Evolutionary conservation across 2,888 invertebrate species (phyloP).

Genomic region (Eristalinus sepulchralis): DNA sequence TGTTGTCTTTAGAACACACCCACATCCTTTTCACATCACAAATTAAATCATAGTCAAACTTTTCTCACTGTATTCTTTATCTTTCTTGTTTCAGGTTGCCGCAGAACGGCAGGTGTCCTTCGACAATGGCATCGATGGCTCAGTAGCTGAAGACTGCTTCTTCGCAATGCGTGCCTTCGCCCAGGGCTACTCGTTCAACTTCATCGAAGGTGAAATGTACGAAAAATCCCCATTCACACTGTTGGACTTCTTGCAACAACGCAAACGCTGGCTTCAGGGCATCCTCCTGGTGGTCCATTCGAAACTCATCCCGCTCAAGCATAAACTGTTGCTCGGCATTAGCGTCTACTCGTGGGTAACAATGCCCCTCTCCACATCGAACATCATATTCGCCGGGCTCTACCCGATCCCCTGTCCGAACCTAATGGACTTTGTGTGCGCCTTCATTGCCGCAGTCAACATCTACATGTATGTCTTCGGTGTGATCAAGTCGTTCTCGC

Average conservation of each 20-base stretch:
- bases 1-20: no score
- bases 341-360: constrained; percentile 98
- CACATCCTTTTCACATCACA: neutral
- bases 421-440: constrained; percentile 91
- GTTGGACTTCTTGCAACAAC: constrained; percentile 96
- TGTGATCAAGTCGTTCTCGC: constrained; percentile 96
- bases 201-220: constrained; percentile 99
- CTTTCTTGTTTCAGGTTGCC: constrained; percentile 85
- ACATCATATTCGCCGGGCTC: constrained; percentile 90
- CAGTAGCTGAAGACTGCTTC: constrained; percentile 98
- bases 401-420: constrained; percentile 94
- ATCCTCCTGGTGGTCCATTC: constrained; percentile 94
- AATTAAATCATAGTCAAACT: neutral
- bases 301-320: constrained; percentile 88
- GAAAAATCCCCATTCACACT: constrained; percentile 98
- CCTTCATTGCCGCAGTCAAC: constrained; percentile 95
- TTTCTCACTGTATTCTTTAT: neutral
- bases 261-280: constrained; percentile 97
- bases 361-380: constrained; percentile 94
- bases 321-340: constrained; percentile 91
- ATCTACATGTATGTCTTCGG: constrained; percentile 99
- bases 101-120: constrained; percentile 96
- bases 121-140: constrained; percentile 97
- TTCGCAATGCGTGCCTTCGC: constrained; percentile 97
- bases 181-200: constrained; percentile 95